phyloP scores from a whole-genome alignment of 2,113 vertebrate species.

The Urocynchramus pylzowi region DNA sequence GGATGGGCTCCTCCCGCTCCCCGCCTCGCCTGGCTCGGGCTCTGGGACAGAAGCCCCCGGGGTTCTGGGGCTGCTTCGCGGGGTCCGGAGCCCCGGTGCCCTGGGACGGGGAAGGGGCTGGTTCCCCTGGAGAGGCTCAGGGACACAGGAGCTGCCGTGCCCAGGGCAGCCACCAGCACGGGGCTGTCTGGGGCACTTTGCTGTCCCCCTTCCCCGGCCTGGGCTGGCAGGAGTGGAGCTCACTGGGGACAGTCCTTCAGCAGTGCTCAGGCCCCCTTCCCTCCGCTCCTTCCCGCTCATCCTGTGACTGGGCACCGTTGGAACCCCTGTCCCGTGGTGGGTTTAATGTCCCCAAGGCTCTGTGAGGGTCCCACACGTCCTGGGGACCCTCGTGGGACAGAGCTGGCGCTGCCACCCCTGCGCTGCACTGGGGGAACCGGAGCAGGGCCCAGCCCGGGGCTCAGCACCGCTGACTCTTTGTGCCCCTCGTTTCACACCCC shows the following conservation, averaged over 20 bases:
- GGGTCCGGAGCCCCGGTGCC: rapidly evolving
- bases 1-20: not conserved
- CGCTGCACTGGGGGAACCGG: rapidly evolving
- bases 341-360: not conserved
- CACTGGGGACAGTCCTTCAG: not conserved
- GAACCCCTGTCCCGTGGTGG: rapidly evolving
- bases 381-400: not conserved
- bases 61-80: rapidly evolving
- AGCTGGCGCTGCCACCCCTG: not conserved
- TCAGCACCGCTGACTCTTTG: rapidly evolving
- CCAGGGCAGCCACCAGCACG: rapidly evolving
- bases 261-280: not conserved
- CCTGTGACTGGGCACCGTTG: not conserved
- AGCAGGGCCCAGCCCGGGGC: not conserved
- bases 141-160: not conserved
- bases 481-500: not conserved
- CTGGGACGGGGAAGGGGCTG: not conserved
- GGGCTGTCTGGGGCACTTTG: not conserved
- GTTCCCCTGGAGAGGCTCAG: not conserved
- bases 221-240: not conserved
- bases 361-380: rapidly evolving
- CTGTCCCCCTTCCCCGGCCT: not conserved
- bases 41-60: too few relatives aligned
- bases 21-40: not conserved
- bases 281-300: not conserved